Evolutionary conservation across 2,888 invertebrate genomes (phyloP).

Genomic region (Catocala sponsa): DNA sequence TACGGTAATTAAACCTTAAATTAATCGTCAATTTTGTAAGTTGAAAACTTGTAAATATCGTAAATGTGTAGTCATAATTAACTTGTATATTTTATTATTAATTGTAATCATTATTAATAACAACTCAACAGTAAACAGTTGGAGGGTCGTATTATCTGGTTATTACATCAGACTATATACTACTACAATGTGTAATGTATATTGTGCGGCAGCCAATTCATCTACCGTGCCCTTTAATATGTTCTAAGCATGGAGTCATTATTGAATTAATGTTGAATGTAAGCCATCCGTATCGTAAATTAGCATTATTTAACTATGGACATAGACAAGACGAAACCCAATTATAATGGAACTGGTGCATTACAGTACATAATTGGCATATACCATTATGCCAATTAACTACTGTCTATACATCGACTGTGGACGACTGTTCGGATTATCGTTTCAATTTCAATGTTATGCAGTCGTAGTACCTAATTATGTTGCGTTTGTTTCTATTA

Average conservation of each 20-base stretch:
- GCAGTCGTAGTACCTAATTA: too few species aligned
- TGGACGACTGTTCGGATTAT: conserved; percentile 18
- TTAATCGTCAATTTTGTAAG: neutral
- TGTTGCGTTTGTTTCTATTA: too few species aligned
- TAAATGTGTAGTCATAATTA: conserved; percentile 8
- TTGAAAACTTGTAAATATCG: conserved; percentile 6
- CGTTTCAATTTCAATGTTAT: neutral
- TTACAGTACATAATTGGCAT: conserved; percentile 51
- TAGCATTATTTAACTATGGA: conserved; percentile 52
- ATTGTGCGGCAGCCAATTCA: conserved; percentile 33
- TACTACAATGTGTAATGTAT: conserved; percentile 38
- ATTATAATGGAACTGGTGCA: conserved; percentile 55
- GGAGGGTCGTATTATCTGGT: conserved; percentile 23
- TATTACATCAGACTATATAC: conserved; percentile 24
- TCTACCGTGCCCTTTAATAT: conserved; percentile 41
- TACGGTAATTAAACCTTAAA: neutral
- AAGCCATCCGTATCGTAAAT: conserved; percentile 42
- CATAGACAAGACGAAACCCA: conserved; percentile 53
- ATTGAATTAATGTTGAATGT: conserved; percentile 40
- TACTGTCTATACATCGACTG: conserved; percentile 47
- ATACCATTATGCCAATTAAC: conserved; percentile 64
- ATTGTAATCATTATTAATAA: conserved; percentile 16
- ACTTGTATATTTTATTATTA: conserved; percentile 7
- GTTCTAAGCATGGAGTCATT: conserved; percentile 35
- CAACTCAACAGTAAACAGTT: conserved; percentile 14